Conservation (phyloP, 2,888 invertebrate genomes). For the Caradrina clavipalpis region DNA sequence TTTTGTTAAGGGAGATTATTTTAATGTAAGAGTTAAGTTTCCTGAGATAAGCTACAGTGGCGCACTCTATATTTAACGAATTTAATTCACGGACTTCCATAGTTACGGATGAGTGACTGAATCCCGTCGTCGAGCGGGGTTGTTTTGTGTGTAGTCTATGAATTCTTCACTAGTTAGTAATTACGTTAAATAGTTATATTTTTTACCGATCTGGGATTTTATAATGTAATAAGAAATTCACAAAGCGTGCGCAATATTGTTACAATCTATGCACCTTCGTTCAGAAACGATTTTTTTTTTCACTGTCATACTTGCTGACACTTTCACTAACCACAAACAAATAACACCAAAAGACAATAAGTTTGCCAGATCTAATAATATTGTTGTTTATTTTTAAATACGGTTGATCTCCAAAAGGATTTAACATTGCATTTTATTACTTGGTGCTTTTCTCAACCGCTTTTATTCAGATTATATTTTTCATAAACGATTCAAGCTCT, state of each 20-base stretch:
- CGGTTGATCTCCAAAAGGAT: slow-evolving; percentile 35
- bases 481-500: neutral
- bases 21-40: slow-evolving; percentile 41
- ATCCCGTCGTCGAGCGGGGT: slow-evolving; percentile 24
- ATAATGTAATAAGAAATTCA: slow-evolving; percentile 19
- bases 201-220: slow-evolving; percentile 60
- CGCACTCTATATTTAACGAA: slow-evolving; percentile 39
- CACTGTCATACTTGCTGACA: neutral
- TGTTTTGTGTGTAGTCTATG: slow-evolving; percentile 42
- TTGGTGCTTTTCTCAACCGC: slow-evolving; percentile 40
- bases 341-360: neutral
- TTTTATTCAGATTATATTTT: slow-evolving; percentile 12
- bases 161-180: slow-evolving; percentile 33
- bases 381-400: slow-evolving; percentile 31
- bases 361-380: slow-evolving; percentile 25
- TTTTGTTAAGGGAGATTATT: slow-evolving; percentile 34
- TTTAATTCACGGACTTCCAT: slow-evolving; percentile 38
- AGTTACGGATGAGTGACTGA: slow-evolving; percentile 10
- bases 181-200: slow-evolving; percentile 58
- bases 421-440: slow-evolving; percentile 12
- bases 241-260: slow-evolving; percentile 2
- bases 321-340: neutral
- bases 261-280: slow-evolving; percentile 40
- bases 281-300: neutral
- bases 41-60: slow-evolving; percentile 22